Percentiles rank a stretch among this genome's conserved stretches.
Evolutionary conservation across 2,888 invertebrate species (phyloP).

Genomic region (Alcis repandata): DNA sequence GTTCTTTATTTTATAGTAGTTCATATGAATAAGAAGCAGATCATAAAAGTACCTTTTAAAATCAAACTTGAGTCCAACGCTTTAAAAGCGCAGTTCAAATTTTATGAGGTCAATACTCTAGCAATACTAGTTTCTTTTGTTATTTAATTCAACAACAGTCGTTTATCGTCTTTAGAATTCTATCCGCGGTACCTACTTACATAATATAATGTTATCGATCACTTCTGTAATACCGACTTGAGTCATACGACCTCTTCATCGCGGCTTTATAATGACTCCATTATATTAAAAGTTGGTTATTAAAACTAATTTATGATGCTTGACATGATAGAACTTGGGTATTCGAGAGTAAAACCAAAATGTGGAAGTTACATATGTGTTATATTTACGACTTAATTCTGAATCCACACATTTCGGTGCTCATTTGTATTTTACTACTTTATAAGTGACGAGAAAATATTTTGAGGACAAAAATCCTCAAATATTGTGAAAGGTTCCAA

Average conservation of each 20-base stretch:
- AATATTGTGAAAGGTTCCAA: not conserved
- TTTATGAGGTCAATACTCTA: conserved; percentile 37
- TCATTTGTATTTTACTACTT: too few species aligned
- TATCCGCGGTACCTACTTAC: conserved; percentile 21
- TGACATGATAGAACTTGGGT: too few species aligned
- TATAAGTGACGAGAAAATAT: not conserved
- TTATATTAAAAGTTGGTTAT: conserved; percentile 23
- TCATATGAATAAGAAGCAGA: conserved; percentile 7
- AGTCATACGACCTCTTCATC: conserved; percentile 23
- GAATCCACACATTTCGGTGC: too few species aligned
- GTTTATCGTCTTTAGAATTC: conserved; percentile 40
- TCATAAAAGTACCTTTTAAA: conserved; percentile 13
- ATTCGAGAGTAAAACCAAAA: too few species aligned
- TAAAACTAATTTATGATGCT: not conserved
- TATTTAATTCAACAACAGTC: conserved; percentile 37
- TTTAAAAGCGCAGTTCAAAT: conserved; percentile 19
- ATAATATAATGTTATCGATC: conserved; percentile 24
- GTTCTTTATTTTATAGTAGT: not conserved
- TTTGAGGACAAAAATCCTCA: too few species aligned
- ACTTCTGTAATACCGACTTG: conserved; percentile 21
- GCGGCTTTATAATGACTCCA: conserved; percentile 15
- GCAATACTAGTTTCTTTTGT: conserved; percentile 32
- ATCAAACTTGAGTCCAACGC: conserved; percentile 8
- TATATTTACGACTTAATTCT: too few species aligned
- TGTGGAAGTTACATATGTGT: too few species aligned